These are phyloP conservation scores for Dolichoris vasculosae DNA, from an alignment of 1,140 invertebrate genomes.

Conservation along the genomic window DNA sequence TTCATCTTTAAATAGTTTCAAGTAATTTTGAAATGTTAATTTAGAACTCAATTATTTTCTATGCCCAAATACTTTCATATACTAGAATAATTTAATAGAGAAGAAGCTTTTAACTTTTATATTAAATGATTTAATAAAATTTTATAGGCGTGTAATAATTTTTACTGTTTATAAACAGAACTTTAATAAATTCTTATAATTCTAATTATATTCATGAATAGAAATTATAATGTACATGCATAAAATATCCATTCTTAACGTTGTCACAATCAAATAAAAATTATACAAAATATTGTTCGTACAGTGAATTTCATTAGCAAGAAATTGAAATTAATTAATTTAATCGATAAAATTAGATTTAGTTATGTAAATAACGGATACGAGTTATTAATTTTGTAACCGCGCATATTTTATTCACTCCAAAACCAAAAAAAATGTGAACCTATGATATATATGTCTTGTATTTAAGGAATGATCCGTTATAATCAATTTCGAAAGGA, in stretches of 20 bases:
- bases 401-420: background rate
- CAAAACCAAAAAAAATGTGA: no score
- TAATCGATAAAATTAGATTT: no score
- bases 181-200: background rate
- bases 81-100: background rate
- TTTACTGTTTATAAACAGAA: background rate
- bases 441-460: background rate
- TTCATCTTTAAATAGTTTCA: background rate
- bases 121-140: background rate
- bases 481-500: background rate
- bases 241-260: no score
- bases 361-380: background rate
- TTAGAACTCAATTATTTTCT: background rate
- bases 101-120: background rate
- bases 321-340: no score
- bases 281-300: no score
- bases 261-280: no score
- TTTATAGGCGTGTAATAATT: background rate
- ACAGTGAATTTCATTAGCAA: background rate
- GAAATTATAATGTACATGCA: no score
- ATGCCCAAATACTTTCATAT: background rate
- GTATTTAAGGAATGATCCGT: background rate
- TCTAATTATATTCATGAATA: background rate
- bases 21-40: background rate
- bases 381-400: background rate